phyloP scores from a whole-genome alignment of 2,888 invertebrate species.

The Acrobasis repandana region DNA sequence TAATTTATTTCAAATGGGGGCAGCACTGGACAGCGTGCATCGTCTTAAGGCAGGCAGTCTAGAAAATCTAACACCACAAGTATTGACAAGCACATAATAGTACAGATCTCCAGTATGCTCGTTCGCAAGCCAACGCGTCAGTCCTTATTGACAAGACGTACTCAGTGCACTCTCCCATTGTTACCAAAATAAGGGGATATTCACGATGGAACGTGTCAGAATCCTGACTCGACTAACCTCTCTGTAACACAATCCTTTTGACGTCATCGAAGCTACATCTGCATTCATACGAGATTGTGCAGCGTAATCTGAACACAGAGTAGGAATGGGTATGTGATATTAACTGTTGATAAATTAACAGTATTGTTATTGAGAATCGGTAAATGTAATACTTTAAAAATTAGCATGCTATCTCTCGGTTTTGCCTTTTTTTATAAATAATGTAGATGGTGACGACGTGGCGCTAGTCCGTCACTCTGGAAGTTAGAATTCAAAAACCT shows the following conservation, averaged over 20 bases:
- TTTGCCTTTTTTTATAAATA: no score
- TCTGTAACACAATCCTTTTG: constrained; percentile 21
- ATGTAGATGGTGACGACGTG: no score
- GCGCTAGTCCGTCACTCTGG: no score
- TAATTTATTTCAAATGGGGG: no score
- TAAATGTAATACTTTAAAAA: background rate
- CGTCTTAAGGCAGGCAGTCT: no score
- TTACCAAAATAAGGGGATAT: constrained; percentile 16
- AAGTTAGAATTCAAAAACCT: no score
- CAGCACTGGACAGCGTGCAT: no score
- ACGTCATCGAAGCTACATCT: constrained; percentile 22
- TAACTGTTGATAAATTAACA: background rate
- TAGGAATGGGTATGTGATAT: constrained; percentile 2
- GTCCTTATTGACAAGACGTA: no score
- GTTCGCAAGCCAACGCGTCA: no score
- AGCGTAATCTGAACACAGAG: background rate
- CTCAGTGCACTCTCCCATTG: constrained; percentile 11
- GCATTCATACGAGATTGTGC: constrained; percentile 20
- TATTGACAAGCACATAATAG: no score
- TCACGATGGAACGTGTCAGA: constrained; percentile 8
- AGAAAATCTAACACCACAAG: no score
- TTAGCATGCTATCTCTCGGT: background rate
- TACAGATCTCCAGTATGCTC: no score
- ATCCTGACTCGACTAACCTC: constrained; percentile 16
- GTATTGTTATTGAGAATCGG: background rate